Percentiles rank a stretch among this genome's conserved stretches.
Evolutionary conservation across 2,888 invertebrate genomes (phyloP).

Genomic region (Argynnis bischoffii): DNA sequence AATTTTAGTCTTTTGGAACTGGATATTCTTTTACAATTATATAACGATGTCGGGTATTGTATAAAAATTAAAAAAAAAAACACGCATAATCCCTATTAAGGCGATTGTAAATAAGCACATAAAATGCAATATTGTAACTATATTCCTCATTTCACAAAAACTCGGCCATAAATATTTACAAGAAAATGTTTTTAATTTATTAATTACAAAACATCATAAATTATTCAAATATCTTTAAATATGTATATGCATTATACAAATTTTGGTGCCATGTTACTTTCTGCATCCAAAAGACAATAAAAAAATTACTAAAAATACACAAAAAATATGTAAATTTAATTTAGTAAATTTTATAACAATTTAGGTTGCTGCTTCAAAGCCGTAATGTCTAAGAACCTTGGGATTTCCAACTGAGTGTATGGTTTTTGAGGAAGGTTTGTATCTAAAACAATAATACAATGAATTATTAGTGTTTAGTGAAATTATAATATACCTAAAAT

Average conservation of each 20-base stretch:
- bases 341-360: slow-evolving; percentile 64
- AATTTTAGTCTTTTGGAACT: too few relatives aligned
- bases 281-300: not conserved
- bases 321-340: slow-evolving; percentile 22
- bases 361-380: slow-evolving; percentile 87
- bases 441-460: slow-evolving; percentile 50
- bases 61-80: too few relatives aligned
- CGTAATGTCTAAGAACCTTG: slow-evolving; percentile 86
- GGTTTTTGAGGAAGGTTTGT: slow-evolving; percentile 18
- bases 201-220: slow-evolving; percentile 4
- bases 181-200: too few relatives aligned
- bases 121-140: too few relatives aligned
- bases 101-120: too few relatives aligned
- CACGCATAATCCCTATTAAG: too few relatives aligned
- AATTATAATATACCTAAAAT: too few relatives aligned
- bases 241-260: not conserved
- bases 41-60: too few relatives aligned
- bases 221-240: slow-evolving; percentile 4
- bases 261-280: not conserved
- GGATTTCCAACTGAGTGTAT: slow-evolving; percentile 58
- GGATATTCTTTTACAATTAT: too few relatives aligned
- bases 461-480: not conserved
- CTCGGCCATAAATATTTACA: too few relatives aligned
- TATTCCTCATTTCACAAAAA: too few relatives aligned
- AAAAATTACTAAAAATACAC: slow-evolving; percentile 10